Evolutionary conservation across 2,113 vertebrate genomes (phyloP).

Genomic region (Forbesichthys papilliferus): DNA sequence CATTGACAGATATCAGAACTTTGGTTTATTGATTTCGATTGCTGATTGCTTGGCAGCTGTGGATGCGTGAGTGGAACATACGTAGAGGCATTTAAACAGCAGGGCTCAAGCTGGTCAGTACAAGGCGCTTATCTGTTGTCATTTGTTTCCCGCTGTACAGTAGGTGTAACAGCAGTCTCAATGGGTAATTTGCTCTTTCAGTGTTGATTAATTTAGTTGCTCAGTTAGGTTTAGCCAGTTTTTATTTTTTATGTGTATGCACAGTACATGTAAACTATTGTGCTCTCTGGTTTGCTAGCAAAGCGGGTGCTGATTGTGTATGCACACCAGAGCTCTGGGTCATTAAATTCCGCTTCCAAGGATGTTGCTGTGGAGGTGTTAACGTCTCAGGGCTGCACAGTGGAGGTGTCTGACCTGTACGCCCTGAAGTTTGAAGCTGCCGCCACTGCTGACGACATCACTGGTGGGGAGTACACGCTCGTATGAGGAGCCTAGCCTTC

Average conservation of each 20-base stretch:
- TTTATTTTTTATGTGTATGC: no score
- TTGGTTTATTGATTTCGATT: constrained; percentile 40
- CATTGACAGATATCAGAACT: no score
- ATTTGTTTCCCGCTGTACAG: no score
- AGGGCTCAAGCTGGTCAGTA: no score
- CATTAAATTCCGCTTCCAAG: constrained; percentile 82
- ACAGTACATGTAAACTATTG: no score
- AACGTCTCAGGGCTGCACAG: constrained; percentile 66
- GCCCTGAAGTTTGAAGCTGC: constrained; percentile 78
- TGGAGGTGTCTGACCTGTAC: constrained; percentile 81
- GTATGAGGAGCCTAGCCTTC: background rate
- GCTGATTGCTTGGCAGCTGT: constrained; percentile 47
- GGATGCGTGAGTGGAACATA: no score
- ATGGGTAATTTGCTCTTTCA: no score
- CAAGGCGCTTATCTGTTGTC: no score
- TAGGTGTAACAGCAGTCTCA: no score
- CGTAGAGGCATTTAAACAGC: no score
- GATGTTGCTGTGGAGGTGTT: constrained; percentile 69
- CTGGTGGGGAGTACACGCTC: constrained; percentile 54
- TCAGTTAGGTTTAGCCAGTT: no score
- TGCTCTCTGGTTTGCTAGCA: constrained; percentile 14
- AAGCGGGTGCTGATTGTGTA: constrained; percentile 75
- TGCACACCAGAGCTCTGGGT: constrained; percentile 75
- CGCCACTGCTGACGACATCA: constrained; percentile 75
- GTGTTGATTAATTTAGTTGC: no score